phyloP scores from a whole-genome alignment of 2,888 invertebrate species.

The Panzeria rudis region DNA sequence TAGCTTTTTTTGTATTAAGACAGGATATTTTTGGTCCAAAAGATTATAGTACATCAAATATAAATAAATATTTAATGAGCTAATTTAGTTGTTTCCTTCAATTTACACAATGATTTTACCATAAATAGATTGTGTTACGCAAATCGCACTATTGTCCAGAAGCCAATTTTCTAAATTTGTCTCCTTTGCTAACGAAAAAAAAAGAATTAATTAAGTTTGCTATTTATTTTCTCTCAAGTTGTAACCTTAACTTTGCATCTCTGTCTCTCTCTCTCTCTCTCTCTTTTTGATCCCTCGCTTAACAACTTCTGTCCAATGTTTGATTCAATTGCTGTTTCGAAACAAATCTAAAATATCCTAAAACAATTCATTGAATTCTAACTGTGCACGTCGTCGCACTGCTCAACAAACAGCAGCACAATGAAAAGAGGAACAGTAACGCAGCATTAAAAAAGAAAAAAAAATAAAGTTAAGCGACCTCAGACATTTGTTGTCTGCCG shows the following conservation, averaged over 20 bases:
- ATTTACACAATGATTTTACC: not conserved
- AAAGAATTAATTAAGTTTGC: not conserved
- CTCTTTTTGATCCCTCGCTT: no score
- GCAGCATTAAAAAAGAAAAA: conserved; percentile 14
- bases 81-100: no score
- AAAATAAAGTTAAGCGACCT: conserved; percentile 59
- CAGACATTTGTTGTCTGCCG: conserved; percentile 72
- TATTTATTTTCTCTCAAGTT: not conserved
- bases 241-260: not conserved
- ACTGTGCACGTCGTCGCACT: conserved; percentile 66
- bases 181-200: not conserved
- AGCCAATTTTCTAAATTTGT: not conserved
- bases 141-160: not conserved
- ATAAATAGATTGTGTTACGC: not conserved
- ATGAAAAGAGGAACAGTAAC: conserved; percentile 54
- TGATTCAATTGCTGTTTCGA: conserved; percentile 46
- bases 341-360: conserved; percentile 52
- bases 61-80: no score
- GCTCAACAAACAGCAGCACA: conserved; percentile 40
- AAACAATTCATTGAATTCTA: conserved; percentile 65
- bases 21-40: no score
- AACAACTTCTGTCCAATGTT: conserved; percentile 16
- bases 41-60: no score
- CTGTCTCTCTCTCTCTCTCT: not conserved
- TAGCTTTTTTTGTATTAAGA: no score